Conservation (phyloP, 2,113 vertebrate genomes). For the Emydura subglobosa region DNA sequence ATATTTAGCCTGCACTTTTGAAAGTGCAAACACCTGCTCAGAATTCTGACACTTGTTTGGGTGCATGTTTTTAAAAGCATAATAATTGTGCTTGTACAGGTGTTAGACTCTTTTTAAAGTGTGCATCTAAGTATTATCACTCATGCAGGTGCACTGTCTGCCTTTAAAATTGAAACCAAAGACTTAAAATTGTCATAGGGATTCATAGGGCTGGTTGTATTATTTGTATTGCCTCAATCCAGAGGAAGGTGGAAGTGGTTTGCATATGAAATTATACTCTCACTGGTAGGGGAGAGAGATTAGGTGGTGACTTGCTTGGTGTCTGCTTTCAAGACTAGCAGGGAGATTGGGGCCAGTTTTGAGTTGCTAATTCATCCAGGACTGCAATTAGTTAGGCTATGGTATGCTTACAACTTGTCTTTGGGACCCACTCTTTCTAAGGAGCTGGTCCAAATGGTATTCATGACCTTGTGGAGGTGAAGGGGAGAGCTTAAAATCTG, state of each 20-base stretch:
- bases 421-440: neutral
- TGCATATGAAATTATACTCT: no score
- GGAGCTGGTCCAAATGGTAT: neutral
- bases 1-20: neutral
- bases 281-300: neutral
- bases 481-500: neutral
- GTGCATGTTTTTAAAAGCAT: neutral
- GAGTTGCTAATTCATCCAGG: neutral
- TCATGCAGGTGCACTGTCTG: neutral
- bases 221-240: neutral
- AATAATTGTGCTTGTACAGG: neutral
- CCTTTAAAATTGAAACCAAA: neutral
- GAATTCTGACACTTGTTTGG: neutral
- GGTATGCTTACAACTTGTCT: neutral
- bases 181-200: neutral
- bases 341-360: neutral
- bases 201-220: neutral
- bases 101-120: neutral
- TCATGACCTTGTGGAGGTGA: neutral
- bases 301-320: neutral
- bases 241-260: neutral
- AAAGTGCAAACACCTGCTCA: neutral
- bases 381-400: accelerated
- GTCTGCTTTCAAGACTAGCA: accelerated
- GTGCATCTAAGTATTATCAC: neutral